Base-by-base conservation (phyloP, 1,140 invertebrate species). In the Caenorhabditis inopinata region DNA sequence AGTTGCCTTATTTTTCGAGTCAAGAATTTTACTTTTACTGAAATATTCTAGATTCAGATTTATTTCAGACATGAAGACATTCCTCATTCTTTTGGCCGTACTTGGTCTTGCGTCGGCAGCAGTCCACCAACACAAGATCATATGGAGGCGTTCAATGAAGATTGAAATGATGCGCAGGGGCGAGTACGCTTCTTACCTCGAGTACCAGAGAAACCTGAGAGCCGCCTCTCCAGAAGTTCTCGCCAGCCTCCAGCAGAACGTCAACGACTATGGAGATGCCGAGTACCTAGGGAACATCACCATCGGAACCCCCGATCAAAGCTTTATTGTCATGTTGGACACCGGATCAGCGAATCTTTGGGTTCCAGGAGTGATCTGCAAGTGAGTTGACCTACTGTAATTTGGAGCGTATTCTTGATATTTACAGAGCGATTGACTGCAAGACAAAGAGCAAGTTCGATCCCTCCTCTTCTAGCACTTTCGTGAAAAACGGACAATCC, bases 221-320 rank as follows among this genome's bases (percentile, higher is more conserved):
- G 51, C 25, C 73, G 38, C 73, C 74, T 45, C 51, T 29, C 74
- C 74, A 25, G 49, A 25, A 9, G 58, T 68, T 18, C 38, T 29
- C 58, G 58, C 58, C 27, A 74, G 35, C 11, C 21, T 35, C 12
- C 45, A 21, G 29, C 62, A 80, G 29, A 74, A 62, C 14, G 58
- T 68, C 58, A 68, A 68, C n/a, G 58, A 68, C 11, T 68, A 38
- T 21, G 74, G 45, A 29, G 74, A 73, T 46, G 18, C 48, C 14
- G 78, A 79, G 27, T 79, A 79, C 74, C 47, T 79, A 6, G 79
- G 79, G 9, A 76, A 79, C 35, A 79, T 79, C 73, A 73, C 78
- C 7, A 74, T 79, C 46, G 78, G 78, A 9, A 79, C 74, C 16
- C 78, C 78, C 0, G 9, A 21, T 1, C 78, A 79, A 45, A 16